A percentile compares a stretch with the other conserved stretches of the same genome.
These are phyloP conservation scores for Phrynocephalus versicolor DNA, from an alignment of 2,113 vertebrate genomes.

Conservation along the genomic window DNA sequence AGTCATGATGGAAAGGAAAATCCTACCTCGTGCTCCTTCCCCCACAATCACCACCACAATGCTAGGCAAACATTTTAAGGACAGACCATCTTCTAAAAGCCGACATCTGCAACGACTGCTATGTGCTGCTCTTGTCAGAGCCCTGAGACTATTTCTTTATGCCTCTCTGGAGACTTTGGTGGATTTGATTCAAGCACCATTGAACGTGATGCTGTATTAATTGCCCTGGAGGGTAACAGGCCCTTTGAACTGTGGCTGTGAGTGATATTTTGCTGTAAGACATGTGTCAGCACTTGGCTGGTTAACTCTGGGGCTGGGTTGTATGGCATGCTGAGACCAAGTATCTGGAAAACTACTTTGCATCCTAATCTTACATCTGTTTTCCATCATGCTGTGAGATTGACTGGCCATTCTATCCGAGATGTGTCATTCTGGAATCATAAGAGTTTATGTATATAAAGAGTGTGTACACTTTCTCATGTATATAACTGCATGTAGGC, in stretches of 20 bases:
- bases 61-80: constrained; percentile 49
- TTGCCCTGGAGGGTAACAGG: constrained; percentile 84
- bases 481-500: neutral
- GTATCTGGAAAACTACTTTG: constrained; percentile 83
- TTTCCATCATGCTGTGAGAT: constrained; percentile 79
- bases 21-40: neutral
- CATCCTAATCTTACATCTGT: constrained; percentile 84
- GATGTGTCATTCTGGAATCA: constrained; percentile 70
- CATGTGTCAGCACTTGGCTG: constrained; percentile 84
- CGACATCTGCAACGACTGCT: constrained; percentile 65
- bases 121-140: constrained; percentile 71
- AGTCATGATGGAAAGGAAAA: neutral
- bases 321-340: constrained; percentile 79
- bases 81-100: constrained; percentile 43
- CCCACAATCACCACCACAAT: constrained; percentile 15
- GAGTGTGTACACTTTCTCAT: neutral
- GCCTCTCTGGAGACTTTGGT: constrained; percentile 75
- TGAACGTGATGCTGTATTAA: constrained; percentile 84
- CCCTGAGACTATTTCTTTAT: constrained; percentile 73
- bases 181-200: constrained; percentile 84
- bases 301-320: constrained; percentile 76
- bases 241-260: constrained; percentile 86
- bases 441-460: constrained; percentile 61
- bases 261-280: constrained; percentile 84
- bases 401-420: constrained; percentile 76